phyloP scores from a whole-genome alignment of 2,888 invertebrate genomes.

The Chelonus formosanus region DNA sequence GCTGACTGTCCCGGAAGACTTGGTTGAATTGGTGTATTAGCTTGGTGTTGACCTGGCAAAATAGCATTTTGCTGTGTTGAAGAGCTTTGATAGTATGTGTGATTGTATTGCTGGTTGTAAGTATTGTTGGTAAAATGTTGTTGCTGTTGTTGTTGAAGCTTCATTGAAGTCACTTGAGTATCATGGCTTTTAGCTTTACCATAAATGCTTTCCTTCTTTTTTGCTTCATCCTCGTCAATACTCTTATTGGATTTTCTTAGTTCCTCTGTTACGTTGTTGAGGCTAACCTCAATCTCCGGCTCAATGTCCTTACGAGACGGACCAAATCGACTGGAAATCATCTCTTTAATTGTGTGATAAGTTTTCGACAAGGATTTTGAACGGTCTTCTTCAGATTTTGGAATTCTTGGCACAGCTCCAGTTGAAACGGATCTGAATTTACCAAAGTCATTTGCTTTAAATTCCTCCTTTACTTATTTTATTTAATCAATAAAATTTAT shows the following conservation, averaged over 20 bases:
- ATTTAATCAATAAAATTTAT: too few species aligned
- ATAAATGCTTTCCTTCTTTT: conserved; percentile 69
- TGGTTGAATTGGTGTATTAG: conserved; percentile 52
- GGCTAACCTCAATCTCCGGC: conserved; percentile 65
- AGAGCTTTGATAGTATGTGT: conserved; percentile 53
- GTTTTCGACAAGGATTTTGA: conserved; percentile 79
- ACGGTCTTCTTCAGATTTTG: conserved; percentile 58
- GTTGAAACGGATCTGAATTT: conserved; percentile 49
- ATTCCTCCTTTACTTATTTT: conserved; percentile 2
- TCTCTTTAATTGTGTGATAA: conserved; percentile 83
- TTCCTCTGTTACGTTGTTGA: conserved; percentile 74
- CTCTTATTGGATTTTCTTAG: conserved; percentile 66
- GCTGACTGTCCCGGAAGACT: conserved; percentile 60
- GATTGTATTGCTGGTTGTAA: conserved; percentile 55
- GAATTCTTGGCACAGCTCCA: conserved; percentile 50
- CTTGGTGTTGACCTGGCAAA: conserved; percentile 59
- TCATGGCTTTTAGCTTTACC: conserved; percentile 67
- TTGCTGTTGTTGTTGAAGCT: conserved; percentile 30
- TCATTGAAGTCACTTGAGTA: conserved; percentile 45
- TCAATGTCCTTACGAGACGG: conserved; percentile 68
- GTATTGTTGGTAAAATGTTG: conserved; percentile 55
- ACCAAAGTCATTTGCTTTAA: background rate
- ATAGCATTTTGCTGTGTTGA: conserved; percentile 52
- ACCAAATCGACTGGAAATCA: conserved; percentile 83
- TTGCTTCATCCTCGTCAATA: conserved; percentile 61